Percentiles rank a stretch among this genome's conserved stretches.
These are phyloP conservation scores for Dysmachus trigonus DNA, from an alignment of 2,888 invertebrate genomes.

Conservation along the genomic window DNA sequence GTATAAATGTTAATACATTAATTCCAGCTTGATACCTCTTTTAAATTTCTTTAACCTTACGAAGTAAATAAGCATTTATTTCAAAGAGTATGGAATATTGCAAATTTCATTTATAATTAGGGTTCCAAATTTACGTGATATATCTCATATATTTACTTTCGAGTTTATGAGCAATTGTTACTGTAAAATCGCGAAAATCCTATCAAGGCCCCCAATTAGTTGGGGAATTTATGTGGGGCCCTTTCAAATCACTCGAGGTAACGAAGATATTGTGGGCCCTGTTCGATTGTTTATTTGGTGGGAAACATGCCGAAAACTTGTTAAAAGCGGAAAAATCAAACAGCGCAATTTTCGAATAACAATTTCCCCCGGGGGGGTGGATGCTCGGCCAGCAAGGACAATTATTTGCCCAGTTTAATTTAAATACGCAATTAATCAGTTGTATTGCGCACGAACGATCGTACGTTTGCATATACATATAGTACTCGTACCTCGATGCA, in stretches of 20 bases:
- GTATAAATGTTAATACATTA: too few species aligned
- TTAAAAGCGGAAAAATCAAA: slow-evolving; percentile 17
- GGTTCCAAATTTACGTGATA: neutral
- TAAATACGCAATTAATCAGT: slow-evolving; percentile 36
- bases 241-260: neutral
- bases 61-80: neutral
- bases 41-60: too few species aligned
- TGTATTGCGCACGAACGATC: slow-evolving; percentile 17
- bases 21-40: too few species aligned
- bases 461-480: slow-evolving; percentile 21
- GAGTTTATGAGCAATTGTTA: neutral
- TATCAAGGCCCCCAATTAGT: slow-evolving; percentile 10
- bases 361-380: neutral
- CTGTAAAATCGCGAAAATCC: neutral
- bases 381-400: neutral
- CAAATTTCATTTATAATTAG: neutral
- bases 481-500: slow-evolving; percentile 10
- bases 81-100: neutral
- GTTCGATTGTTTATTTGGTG: neutral
- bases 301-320: slow-evolving; percentile 6
- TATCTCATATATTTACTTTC: neutral
- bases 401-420: slow-evolving; percentile 37
- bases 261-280: neutral
- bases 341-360: neutral
- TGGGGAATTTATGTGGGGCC: neutral